A percentile compares a stretch with the other conserved stretches of the same genome.
Evolutionary conservation across 2,113 vertebrate species (phyloP).

Genomic region (Struthidea cinerea): DNA sequence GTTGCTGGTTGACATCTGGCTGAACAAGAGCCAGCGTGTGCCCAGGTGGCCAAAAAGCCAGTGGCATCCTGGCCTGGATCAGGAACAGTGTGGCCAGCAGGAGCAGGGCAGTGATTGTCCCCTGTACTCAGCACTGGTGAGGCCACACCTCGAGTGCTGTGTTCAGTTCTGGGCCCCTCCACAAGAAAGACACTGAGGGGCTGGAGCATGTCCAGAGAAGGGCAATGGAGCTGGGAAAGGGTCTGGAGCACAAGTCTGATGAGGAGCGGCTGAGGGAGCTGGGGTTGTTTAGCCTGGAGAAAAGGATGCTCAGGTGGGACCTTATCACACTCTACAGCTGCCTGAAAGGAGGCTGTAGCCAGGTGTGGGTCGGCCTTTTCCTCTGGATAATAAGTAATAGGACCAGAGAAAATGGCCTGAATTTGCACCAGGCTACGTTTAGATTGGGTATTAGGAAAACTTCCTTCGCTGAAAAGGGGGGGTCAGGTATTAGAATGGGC

Average conservation of each 20-base stretch:
- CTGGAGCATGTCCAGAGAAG: neutral
- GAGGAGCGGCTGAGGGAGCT: neutral
- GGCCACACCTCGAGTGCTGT: rapidly evolving
- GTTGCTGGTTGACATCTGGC: rapidly evolving
- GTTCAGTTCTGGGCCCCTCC: neutral
- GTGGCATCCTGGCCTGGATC: neutral
- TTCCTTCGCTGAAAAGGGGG: neutral
- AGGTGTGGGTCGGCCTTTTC: neutral
- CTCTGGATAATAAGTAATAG: neutral
- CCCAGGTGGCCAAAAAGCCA: neutral
- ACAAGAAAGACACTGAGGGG: no score
- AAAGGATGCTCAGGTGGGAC: neutral
- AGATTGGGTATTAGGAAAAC: neutral
- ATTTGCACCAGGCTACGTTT: neutral
- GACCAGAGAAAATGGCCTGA: neutral
- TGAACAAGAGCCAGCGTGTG: neutral
- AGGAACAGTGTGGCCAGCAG: neutral
- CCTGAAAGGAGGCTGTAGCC: neutral
- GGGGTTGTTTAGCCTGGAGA: neutral
- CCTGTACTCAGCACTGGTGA: neutral
- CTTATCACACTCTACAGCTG: rapidly evolving
- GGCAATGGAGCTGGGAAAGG: rapidly evolving
- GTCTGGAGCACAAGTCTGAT: neutral
- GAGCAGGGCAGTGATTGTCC: no score
- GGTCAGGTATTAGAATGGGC: neutral